Conservation (phyloP, 1,140 invertebrate genomes). For the Eupeodes corollae region DNA sequence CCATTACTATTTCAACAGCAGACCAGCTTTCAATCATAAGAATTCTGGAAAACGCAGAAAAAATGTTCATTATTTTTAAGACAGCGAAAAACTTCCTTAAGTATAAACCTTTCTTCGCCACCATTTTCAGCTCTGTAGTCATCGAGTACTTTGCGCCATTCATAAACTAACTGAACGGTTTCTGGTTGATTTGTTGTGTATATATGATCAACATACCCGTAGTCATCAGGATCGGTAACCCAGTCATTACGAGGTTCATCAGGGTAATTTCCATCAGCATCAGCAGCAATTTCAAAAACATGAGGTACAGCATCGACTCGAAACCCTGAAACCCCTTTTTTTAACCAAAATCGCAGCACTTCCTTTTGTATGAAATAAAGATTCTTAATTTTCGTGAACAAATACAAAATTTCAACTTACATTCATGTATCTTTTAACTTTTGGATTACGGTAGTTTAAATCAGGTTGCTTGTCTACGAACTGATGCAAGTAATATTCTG, state of each 20-base stretch:
- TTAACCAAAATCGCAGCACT: constrained; percentile 60
- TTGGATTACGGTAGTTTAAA: constrained; percentile 55
- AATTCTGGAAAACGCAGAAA: constrained; percentile 38
- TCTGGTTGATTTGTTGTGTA: constrained; percentile 49
- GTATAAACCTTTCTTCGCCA: constrained; percentile 17
- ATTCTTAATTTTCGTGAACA: too few species aligned
- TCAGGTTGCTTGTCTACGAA: constrained; percentile 62
- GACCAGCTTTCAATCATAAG: constrained; percentile 65
- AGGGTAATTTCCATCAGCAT: constrained; percentile 39
- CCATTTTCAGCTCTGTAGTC: constrained; percentile 35
- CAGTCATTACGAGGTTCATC: constrained; percentile 44
- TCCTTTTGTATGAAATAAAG: constrained; percentile 40
- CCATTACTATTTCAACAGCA: constrained; percentile 44
- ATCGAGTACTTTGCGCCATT: constrained; percentile 43
- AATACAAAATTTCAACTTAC: too few species aligned
- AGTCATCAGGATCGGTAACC: constrained; percentile 35
- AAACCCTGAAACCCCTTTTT: constrained; percentile 63
- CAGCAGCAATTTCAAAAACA: constrained; percentile 44
- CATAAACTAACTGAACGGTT: constrained; percentile 45
- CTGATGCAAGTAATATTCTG: constrained; percentile 65
- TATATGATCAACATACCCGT: constrained; percentile 48
- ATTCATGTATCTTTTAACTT: constrained; percentile 50
- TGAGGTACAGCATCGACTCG: constrained; percentile 55
- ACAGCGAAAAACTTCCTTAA: background rate
- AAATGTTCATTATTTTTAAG: background rate